Percentiles rank a stretch among this genome's conserved stretches.
phyloP scores from a whole-genome alignment of 37 sponge, comb jelly and placozoan genomes.

The Chondrosia reniformis region DNA sequence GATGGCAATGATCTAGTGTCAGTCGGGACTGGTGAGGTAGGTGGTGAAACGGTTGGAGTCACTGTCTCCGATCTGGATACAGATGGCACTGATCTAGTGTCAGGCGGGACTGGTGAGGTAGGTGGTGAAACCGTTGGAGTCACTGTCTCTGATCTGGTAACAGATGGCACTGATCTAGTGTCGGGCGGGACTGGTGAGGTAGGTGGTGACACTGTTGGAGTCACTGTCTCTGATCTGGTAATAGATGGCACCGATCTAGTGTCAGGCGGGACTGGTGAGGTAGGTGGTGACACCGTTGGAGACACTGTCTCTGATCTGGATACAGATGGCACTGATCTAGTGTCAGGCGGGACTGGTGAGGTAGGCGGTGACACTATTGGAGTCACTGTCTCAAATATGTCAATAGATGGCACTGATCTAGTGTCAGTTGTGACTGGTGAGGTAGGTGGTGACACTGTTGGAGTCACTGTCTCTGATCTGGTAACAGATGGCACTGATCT shows the following conservation, averaged over 20 bases:
- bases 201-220: neutral
- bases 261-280: neutral
- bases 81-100: too few relatives aligned
- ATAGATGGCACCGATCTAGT: neutral
- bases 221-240: neutral
- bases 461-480: neutral
- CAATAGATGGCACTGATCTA: neutral
- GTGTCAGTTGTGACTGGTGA: neutral
- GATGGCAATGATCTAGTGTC: too few relatives aligned
- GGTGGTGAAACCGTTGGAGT: too few relatives aligned
- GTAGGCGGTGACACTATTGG: neutral
- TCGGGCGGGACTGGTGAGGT: too few relatives aligned
- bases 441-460: neutral
- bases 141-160: too few relatives aligned
- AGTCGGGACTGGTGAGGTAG: too few relatives aligned
- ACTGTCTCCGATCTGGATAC: too few relatives aligned
- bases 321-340: neutral
- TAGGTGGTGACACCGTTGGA: neutral
- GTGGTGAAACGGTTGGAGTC: too few relatives aligned
- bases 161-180: too few relatives aligned
- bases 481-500: neutral
- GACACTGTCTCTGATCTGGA: neutral
- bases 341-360: too few relatives aligned
- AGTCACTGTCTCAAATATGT: neutral
- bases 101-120: too few relatives aligned